Evolutionary conservation across 2,113 vertebrate species (phyloP).

Genomic region (Hydropotes inermis): DNA sequence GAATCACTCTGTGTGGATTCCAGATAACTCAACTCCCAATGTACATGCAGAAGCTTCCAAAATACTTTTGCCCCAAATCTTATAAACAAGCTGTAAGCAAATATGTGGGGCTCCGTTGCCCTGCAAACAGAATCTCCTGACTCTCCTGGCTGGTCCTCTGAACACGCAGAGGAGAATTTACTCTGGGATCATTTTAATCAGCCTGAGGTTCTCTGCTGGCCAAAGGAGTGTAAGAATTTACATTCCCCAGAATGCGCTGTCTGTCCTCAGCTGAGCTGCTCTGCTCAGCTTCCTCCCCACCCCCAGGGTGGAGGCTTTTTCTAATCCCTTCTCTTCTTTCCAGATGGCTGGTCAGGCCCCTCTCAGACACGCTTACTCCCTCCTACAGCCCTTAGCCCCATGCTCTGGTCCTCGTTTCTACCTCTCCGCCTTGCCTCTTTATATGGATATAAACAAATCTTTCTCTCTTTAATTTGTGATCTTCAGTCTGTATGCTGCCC

Average conservation of each 20-base stretch:
- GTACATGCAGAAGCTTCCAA: background rate
- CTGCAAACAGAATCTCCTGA: background rate
- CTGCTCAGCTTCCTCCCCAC: background rate
- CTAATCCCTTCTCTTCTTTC: background rate
- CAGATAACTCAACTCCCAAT: background rate
- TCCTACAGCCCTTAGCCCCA: background rate
- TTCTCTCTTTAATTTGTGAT: background rate
- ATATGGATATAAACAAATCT: background rate
- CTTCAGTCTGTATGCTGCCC: background rate
- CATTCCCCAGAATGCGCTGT: background rate
- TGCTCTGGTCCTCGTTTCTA: background rate
- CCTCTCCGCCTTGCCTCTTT: background rate
- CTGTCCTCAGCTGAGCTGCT: background rate
- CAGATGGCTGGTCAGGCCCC: background rate
- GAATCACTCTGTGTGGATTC: background rate
- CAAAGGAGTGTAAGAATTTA: background rate
- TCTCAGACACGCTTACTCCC: background rate
- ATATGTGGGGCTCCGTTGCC: background rate
- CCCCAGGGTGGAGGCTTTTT: background rate
- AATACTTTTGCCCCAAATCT: background rate
- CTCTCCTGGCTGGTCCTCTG: background rate
- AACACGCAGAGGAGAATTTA: background rate
- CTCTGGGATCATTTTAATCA: background rate
- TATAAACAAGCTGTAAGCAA: conserved; percentile 29
- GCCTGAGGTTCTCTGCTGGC: background rate